A percentile compares a stretch with the other conserved stretches of the same genome.
phyloP scores from a whole-genome alignment of 2,888 invertebrate genomes.

The Rhaphigaster nebulosa region DNA sequence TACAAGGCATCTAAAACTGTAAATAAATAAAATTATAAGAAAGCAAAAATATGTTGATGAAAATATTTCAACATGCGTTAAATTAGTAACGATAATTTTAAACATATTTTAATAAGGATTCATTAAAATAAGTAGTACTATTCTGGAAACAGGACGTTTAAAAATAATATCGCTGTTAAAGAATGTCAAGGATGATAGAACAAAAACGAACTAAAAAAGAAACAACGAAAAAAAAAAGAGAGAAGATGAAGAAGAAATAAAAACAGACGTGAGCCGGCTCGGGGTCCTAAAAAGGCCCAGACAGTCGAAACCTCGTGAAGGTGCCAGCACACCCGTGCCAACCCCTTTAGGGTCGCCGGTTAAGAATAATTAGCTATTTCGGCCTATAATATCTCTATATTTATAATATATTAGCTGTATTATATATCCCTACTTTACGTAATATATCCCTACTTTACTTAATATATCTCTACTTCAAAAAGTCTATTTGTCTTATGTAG shows the following conservation, averaged over 20 bases:
- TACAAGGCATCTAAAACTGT: no score
- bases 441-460: no score
- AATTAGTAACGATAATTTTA: no score
- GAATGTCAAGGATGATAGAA: constrained; percentile 39
- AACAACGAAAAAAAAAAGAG: neutral
- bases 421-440: neutral
- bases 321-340: constrained; percentile 26
- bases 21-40: no score
- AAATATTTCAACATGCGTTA: no score
- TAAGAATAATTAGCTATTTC: constrained; percentile 30
- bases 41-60: no score
- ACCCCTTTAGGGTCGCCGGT: constrained; percentile 18
- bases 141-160: neutral
- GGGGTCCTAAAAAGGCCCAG: constrained; percentile 24
- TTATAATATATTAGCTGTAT: constrained; percentile 1
- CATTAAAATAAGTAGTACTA: neutral
- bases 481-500: no score
- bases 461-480: neutral
- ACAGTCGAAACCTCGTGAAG: constrained; percentile 13
- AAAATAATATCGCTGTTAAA: neutral
- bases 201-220: constrained; percentile 29
- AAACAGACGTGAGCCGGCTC: neutral
- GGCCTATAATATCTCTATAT: constrained; percentile 15
- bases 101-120: neutral
- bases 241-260: constrained; percentile 20